These are phyloP conservation scores for Orthonevra nobilis DNA, from an alignment of 2,888 invertebrate species.

Conservation along the genomic window DNA sequence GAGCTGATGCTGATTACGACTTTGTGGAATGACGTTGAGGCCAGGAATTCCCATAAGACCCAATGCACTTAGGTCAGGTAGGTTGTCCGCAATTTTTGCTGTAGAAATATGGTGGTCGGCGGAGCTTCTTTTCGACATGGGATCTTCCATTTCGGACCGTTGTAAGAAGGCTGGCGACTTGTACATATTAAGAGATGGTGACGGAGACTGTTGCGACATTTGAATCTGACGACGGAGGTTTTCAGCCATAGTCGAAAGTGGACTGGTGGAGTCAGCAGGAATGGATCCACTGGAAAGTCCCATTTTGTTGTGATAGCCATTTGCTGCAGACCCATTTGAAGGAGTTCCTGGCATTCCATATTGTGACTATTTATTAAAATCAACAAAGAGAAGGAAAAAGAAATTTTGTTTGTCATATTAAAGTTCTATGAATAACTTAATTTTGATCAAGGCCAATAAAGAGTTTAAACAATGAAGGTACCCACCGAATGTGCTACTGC, in stretches of 20 bases:
- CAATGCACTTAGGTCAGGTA: constrained; percentile 77
- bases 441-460: too few species aligned
- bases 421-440: too few species aligned
- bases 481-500: constrained; percentile 71
- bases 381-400: neutral
- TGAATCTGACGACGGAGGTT: constrained; percentile 77
- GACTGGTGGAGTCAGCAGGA: constrained; percentile 75
- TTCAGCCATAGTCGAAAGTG: constrained; percentile 78
- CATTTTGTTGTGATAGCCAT: constrained; percentile 76
- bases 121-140: constrained; percentile 76
- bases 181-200: constrained; percentile 78
- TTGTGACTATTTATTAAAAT: constrained; percentile 71
- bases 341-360: constrained; percentile 72
- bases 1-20: constrained; percentile 65
- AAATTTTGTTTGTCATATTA: too few species aligned
- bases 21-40: constrained; percentile 77
- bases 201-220: constrained; percentile 77
- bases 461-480: too few species aligned
- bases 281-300: constrained; percentile 71
- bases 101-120: constrained; percentile 74
- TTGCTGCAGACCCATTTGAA: constrained; percentile 73
- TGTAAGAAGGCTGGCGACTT: constrained; percentile 78
- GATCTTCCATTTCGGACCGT: constrained; percentile 78
- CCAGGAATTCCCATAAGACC: constrained; percentile 78
- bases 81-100: constrained; percentile 75